Evolutionary conservation across 2,888 invertebrate species (phyloP).

Genomic region (Macrosoma leucophasiata): DNA sequence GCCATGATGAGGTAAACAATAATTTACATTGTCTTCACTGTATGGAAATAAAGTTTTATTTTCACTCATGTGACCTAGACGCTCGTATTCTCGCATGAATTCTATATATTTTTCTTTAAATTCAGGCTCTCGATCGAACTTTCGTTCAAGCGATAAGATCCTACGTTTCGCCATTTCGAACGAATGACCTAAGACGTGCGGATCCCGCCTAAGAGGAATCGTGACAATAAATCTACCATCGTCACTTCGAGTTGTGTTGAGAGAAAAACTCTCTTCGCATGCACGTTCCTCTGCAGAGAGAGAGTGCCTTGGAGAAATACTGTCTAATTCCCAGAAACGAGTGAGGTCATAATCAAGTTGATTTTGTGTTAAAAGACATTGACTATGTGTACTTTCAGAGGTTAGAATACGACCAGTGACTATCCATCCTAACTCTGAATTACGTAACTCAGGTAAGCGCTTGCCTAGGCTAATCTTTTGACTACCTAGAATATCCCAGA

Average conservation of each 20-base stretch:
- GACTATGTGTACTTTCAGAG: too few species aligned
- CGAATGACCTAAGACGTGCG: constrained; percentile 7
- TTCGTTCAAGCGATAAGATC: constrained; percentile 6
- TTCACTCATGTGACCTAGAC: constrained; percentile 26
- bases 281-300: neutral
- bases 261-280: constrained; percentile 11
- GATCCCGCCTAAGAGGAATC: constrained; percentile 8
- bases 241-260: constrained; percentile 3
- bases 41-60: constrained; percentile 7
- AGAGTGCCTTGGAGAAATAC: neutral
- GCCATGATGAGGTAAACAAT: constrained; percentile 24
- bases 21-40: constrained; percentile 5
- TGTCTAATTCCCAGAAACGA: constrained; percentile 24
- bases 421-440: constrained; percentile 7
- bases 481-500: constrained; percentile 19
- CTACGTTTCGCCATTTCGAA: constrained; percentile 5
- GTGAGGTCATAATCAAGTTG: constrained; percentile 12
- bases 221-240: constrained; percentile 10
- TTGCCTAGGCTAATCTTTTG: constrained; percentile 1
- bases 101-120: constrained; percentile 22
- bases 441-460: constrained; percentile 1
- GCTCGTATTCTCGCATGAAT: constrained; percentile 27
- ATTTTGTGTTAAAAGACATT: constrained; percentile 9
- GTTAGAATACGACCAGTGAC: constrained; percentile 1
- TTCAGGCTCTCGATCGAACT: constrained; percentile 17